Percentiles rank a stretch among this genome's conserved stretches.
These are phyloP conservation scores for Selene dorsalis DNA, from an alignment of 2,797 vertebrate species.

Conservation along the genomic window DNA sequence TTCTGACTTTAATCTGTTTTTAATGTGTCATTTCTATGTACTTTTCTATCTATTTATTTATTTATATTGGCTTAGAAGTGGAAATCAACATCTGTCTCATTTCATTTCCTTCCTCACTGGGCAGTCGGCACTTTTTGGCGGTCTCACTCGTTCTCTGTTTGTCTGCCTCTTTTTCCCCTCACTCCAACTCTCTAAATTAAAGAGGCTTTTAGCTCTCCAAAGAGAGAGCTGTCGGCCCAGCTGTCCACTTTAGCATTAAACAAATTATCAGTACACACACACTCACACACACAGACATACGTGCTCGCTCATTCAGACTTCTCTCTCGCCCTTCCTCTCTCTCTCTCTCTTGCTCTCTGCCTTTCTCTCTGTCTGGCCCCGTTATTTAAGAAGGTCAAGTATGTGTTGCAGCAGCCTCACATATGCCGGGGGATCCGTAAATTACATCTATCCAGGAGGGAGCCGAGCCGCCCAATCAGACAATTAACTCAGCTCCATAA, in stretches of 20 bases:
- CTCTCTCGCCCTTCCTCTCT: slow-evolving; percentile 27
- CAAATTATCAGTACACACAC: slow-evolving; percentile 69
- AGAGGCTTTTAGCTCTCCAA: slow-evolving; percentile 77
- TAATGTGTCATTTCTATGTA: slow-evolving; percentile 25
- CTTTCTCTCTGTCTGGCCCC: slow-evolving; percentile 40
- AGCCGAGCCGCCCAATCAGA: slow-evolving; percentile 72
- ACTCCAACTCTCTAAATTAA: slow-evolving; percentile 73
- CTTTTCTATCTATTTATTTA: slow-evolving; percentile 29
- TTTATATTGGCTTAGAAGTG: slow-evolving; percentile 36
- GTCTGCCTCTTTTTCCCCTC: slow-evolving; percentile 43
- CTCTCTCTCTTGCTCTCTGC: slow-evolving; percentile 23
- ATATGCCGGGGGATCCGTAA: slow-evolving; percentile 69
- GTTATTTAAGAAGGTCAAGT: slow-evolving; percentile 78
- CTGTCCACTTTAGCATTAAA: slow-evolving; percentile 79
- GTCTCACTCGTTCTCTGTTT: slow-evolving; percentile 43
- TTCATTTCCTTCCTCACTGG: slow-evolving; percentile 46
- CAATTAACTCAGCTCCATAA: slow-evolving; percentile 74
- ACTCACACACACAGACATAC: slow-evolving; percentile 13
- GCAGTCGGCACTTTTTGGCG: slow-evolving; percentile 26
- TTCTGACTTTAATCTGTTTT: slow-evolving; percentile 29
- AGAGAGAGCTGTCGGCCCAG: slow-evolving; percentile 75
- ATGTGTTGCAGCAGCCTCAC: slow-evolving; percentile 66
- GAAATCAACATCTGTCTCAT: slow-evolving; percentile 62
- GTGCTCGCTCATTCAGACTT: slow-evolving; percentile 19
- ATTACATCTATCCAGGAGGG: slow-evolving; percentile 73